phyloP scores from a whole-genome alignment of 2,113 vertebrate genomes.

The Candoia aspera region DNA sequence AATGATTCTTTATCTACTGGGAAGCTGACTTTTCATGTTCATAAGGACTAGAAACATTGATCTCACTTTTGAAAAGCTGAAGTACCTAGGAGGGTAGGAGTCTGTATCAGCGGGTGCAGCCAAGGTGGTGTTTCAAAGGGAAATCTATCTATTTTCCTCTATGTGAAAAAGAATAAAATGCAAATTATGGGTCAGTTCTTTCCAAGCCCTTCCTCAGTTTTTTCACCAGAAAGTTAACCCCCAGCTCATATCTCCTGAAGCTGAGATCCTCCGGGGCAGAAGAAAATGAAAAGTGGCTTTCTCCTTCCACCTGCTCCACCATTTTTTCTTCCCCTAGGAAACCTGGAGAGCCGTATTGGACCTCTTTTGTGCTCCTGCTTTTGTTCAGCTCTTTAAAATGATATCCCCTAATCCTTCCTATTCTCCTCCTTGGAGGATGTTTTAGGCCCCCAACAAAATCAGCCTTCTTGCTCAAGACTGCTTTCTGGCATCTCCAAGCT shows the following conservation, averaged over 20 bases:
- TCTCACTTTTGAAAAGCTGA: neutral
- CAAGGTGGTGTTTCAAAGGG: neutral
- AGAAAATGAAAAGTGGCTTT: neutral
- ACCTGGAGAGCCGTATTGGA: neutral
- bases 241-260: neutral
- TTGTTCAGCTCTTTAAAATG: neutral
- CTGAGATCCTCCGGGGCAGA: neutral
- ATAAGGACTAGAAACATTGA: neutral
- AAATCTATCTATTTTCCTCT: neutral
- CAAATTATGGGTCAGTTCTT: no score
- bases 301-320: neutral
- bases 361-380: neutral
- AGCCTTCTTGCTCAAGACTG: constrained; percentile 10
- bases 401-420: neutral
- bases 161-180: neutral
- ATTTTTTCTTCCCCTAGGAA: neutral
- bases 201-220: neutral
- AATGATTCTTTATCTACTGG: no score
- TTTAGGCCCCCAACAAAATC: neutral
- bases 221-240: neutral
- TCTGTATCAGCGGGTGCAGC: neutral
- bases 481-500: neutral
- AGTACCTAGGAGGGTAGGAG: no score
- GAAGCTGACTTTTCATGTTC: neutral
- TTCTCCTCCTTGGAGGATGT: neutral